Percentiles rank a stretch among this genome's conserved stretches.
These are phyloP conservation scores for Leuciscus waleckii DNA, from an alignment of 2,797 vertebrate species.

Conservation along the genomic window DNA sequence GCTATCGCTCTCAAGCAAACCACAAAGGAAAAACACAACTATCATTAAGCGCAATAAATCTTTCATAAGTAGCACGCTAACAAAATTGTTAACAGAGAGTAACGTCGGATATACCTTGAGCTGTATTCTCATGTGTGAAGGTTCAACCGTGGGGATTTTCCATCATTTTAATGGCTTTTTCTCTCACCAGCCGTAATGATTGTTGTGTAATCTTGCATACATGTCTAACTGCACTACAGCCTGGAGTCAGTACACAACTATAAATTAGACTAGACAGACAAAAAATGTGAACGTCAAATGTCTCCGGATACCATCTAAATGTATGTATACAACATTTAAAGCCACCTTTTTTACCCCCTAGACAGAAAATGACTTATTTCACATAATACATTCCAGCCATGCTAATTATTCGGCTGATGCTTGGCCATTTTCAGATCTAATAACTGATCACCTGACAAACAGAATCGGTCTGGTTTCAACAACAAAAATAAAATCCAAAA, in stretches of 20 bases:
- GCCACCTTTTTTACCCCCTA: background rate
- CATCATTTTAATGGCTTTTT: conserved; percentile 37
- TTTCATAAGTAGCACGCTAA: conserved; percentile 64
- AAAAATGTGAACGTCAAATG: background rate
- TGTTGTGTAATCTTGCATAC: conserved; percentile 26
- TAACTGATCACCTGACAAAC: background rate
- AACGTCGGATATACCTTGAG: conserved; percentile 31
- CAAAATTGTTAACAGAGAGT: conserved; percentile 55
- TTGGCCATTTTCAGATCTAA: background rate
- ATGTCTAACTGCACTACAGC: conserved; percentile 18
- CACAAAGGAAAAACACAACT: conserved; percentile 70
- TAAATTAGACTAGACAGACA: conserved; percentile 17
- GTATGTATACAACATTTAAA: background rate
- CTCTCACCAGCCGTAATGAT: conserved; percentile 16
- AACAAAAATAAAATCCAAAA: too few species aligned
- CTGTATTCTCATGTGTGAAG: conserved; percentile 2
- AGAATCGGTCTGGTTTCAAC: background rate
- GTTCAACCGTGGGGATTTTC: conserved; percentile 43
- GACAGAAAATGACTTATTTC: background rate
- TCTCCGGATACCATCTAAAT: conserved; percentile 1
- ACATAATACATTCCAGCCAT: background rate
- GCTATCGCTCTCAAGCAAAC: conserved; percentile 67
- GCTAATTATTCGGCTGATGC: background rate
- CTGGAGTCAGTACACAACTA: conserved; percentile 28
- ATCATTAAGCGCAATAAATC: conserved; percentile 74